phyloP scores from a whole-genome alignment of 1,140 invertebrate genomes.

The Philopotamus ludificatus region DNA sequence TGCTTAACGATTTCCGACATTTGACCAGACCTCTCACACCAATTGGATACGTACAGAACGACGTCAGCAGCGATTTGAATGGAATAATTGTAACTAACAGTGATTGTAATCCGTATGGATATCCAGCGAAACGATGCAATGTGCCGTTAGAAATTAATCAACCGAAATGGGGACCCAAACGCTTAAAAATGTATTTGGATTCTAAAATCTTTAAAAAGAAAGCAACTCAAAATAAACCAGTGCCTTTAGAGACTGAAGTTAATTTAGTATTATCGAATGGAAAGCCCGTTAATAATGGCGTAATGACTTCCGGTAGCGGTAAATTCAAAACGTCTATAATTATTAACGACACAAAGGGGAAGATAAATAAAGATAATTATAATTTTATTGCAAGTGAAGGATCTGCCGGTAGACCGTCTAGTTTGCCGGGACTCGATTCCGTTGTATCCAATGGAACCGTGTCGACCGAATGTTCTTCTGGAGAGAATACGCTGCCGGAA shows the following conservation, averaged over 20 bases:
- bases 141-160: conserved; percentile 46
- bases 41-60: conserved; percentile 75
- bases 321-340: conserved; percentile 37
- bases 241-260: conserved; percentile 57
- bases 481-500: conserved; percentile 11
- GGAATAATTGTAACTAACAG: conserved; percentile 44
- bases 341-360: conserved; percentile 24
- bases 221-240: conserved; percentile 40
- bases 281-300: conserved; percentile 39
- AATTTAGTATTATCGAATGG: conserved; percentile 49
- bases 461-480: background rate
- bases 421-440: conserved; percentile 43
- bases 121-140: conserved; percentile 50
- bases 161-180: conserved; percentile 26
- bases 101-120: conserved; percentile 58
- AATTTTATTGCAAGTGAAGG: conserved; percentile 40
- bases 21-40: conserved; percentile 57
- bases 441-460: conserved; percentile 2
- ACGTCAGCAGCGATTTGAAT: conserved; percentile 55
- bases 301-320: conserved; percentile 35
- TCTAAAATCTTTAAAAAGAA: conserved; percentile 33
- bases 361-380: conserved; percentile 42
- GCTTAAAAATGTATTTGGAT: conserved; percentile 30
- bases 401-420: conserved; percentile 47
- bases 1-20: conserved; percentile 44